phyloP scores from a whole-genome alignment of 2,797 vertebrate genomes.

The Buphagus erythrorhynchus region DNA sequence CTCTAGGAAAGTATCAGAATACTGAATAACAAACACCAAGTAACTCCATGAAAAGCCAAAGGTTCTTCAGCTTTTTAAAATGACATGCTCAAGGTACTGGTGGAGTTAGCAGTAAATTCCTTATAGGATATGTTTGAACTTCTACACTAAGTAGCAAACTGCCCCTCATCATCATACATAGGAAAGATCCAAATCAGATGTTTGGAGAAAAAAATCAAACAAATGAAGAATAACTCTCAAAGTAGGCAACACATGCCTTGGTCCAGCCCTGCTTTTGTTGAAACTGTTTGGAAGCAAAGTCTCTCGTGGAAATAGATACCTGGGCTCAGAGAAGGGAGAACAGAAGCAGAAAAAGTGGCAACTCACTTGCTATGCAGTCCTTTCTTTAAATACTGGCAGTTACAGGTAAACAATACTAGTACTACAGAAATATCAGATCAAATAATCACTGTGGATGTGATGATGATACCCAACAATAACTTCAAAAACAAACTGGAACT shows the following conservation, averaged over 20 bases:
- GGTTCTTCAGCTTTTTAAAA: not conserved
- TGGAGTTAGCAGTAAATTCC: not conserved
- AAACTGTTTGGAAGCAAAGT: not conserved
- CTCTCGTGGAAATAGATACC: not conserved
- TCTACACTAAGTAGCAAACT: not conserved
- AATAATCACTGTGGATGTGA: not conserved
- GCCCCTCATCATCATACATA: not conserved
- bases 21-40: not conserved
- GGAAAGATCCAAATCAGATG: not conserved
- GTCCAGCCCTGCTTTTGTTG: not conserved
- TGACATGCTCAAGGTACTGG: not conserved
- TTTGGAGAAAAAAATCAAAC: not conserved
- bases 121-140: not conserved
- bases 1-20: not conserved
- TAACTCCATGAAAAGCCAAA: not conserved
- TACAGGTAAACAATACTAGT: not conserved
- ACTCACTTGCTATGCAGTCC: not conserved
- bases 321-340: not conserved
- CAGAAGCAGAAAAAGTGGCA: not conserved
- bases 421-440: not conserved
- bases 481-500: not conserved
- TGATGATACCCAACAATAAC: not conserved
- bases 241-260: not conserved
- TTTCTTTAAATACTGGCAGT: not conserved
- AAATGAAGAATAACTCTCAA: not conserved